These are phyloP conservation scores for Pachliopta kotzebuea DNA, from an alignment of 2,888 invertebrate species.

Conservation along the genomic window DNA sequence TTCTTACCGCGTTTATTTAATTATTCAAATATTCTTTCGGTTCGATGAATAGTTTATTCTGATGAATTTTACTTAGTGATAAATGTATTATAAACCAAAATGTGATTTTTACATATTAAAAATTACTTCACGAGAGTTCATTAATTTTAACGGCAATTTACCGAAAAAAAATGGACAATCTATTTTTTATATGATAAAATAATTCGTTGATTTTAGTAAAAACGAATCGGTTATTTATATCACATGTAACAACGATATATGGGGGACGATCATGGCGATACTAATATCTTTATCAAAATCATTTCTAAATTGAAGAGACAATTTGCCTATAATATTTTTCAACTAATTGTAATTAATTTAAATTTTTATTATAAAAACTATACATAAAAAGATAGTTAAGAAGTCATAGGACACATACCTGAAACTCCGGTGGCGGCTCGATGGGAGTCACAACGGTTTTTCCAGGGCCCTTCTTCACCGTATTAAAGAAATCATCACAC, in stretches of 20 bases:
- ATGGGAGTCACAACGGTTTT: conserved; percentile 84
- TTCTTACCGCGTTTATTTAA: too few relatives aligned
- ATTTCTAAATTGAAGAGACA: neutral
- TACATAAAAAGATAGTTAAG: neutral
- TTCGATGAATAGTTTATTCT: neutral
- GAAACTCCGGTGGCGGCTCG: conserved; percentile 93
- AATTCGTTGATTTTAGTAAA: too few relatives aligned
- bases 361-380: neutral
- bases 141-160: neutral
- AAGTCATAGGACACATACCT: conserved; percentile 65
- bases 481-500: conserved; percentile 91
- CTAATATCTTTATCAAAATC: too few relatives aligned
- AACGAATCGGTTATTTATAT: neutral
- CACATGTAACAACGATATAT: too few relatives aligned
- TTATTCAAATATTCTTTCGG: too few relatives aligned
- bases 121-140: too few relatives aligned
- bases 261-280: too few relatives aligned
- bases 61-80: neutral
- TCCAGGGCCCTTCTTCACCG: conserved; percentile 88
- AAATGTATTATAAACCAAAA: neutral
- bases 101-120: neutral
- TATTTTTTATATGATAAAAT: neutral
- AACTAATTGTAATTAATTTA: neutral
- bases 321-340: neutral
- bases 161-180: neutral